These are phyloP conservation scores for Eupeodes latifasciatus DNA, from an alignment of 2,888 invertebrate genomes.

Conservation along the genomic window DNA sequence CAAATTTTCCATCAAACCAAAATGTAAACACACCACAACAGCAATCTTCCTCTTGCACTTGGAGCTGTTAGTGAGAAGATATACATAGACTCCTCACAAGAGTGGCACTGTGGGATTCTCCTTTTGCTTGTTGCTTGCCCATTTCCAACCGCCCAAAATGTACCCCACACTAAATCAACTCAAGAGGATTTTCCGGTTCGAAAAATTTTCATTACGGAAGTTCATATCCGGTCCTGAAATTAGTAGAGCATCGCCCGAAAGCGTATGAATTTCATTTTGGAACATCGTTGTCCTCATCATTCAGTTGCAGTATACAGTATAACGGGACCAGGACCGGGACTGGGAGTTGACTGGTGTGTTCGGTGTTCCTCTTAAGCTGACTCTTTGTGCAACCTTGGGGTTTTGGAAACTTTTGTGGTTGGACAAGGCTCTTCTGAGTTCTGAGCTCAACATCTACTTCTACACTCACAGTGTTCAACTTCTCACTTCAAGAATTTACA, in stretches of 20 bases:
- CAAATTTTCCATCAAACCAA: constrained; percentile 68
- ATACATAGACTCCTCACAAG: constrained; percentile 27
- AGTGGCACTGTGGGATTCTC: not conserved
- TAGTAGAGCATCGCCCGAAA: constrained; percentile 79
- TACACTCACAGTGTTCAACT: constrained; percentile 65
- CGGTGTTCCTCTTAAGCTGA: constrained; percentile 14
- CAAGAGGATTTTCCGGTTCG: constrained; percentile 81
- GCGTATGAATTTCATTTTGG: constrained; percentile 71
- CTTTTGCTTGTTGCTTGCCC: not conserved
- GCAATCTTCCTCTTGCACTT: constrained; percentile 60
- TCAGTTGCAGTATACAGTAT: constrained; percentile 21
- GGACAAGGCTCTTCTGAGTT: constrained; percentile 46
- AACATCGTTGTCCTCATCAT: constrained; percentile 70
- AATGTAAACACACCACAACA: constrained; percentile 71
- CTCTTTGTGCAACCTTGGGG: constrained; percentile 70
- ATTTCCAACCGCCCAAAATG: constrained; percentile 10
- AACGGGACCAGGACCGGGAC: not conserved
- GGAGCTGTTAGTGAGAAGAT: constrained; percentile 21
- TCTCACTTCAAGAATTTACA: constrained; percentile 76
- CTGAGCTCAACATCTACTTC: constrained; percentile 6
- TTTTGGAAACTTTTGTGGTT: constrained; percentile 71
- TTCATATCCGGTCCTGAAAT: constrained; percentile 90
- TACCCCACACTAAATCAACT: constrained; percentile 79
- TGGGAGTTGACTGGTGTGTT: not conserved
- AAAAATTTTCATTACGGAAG: constrained; percentile 94